Percentiles rank a stretch among this genome's conserved stretches.
Evolutionary conservation across 2,113 vertebrate species (phyloP).

Genomic region (Cettia cetti): DNA sequence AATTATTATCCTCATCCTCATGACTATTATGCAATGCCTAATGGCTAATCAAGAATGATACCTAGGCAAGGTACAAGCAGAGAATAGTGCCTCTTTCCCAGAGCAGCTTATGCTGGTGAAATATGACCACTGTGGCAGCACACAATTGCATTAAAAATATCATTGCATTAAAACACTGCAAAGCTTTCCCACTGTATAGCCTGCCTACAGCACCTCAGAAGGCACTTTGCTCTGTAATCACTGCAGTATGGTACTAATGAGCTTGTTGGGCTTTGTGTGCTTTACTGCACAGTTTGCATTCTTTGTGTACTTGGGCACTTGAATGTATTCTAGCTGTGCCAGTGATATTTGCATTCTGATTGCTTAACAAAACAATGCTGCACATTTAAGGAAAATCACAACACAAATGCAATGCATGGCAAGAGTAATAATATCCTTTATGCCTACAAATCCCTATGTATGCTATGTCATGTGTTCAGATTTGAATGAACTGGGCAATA

Average conservation of each 20-base stretch:
- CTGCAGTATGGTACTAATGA: conserved; percentile 42
- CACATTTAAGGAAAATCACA: background rate
- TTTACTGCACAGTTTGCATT: conserved; percentile 39
- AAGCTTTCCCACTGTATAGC: background rate
- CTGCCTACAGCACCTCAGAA: background rate
- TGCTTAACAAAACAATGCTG: conserved; percentile 28
- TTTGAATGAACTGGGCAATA: background rate
- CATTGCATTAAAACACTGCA: background rate
- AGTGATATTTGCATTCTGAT: conserved; percentile 30
- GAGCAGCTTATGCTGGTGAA: background rate
- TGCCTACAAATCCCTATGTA: background rate
- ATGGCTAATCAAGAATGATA: background rate
- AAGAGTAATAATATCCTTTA: background rate
- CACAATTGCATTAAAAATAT: background rate
- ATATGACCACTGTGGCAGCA: background rate
- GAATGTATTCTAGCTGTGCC: conserved; percentile 17
- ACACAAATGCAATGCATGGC: background rate
- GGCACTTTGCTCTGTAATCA: conserved; percentile 36
- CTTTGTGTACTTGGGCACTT: conserved; percentile 24
- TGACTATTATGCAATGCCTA: background rate
- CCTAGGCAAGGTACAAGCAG: background rate
- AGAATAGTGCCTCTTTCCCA: background rate
- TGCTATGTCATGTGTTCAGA: background rate
- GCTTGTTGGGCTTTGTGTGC: conserved; percentile 56
- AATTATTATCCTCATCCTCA: background rate